A percentile compares a stretch with the other conserved stretches of the same genome.
These are phyloP conservation scores for Zosterops japonicus DNA, from an alignment of 2,113 vertebrate species.

Conservation along the genomic window DNA sequence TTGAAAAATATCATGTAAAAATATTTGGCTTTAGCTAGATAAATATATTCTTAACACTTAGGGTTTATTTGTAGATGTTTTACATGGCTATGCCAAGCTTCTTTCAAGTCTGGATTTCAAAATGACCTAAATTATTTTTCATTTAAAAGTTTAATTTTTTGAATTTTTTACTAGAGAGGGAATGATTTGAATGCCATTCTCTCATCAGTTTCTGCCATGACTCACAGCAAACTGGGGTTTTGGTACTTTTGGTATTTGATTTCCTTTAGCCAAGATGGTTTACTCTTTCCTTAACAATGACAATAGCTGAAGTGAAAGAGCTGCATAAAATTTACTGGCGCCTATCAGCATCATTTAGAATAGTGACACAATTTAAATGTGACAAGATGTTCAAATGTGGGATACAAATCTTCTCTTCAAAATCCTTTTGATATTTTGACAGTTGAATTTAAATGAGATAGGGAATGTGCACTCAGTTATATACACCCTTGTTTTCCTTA, in stretches of 20 bases:
- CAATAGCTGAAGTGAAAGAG: background rate
- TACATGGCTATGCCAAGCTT: background rate
- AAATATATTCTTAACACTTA: background rate
- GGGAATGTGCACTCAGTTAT: background rate
- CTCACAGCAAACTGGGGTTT: background rate
- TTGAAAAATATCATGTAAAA: background rate
- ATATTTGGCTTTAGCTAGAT: background rate
- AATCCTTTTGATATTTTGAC: background rate
- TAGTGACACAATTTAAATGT: background rate
- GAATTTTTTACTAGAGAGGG: background rate
- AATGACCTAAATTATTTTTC: background rate
- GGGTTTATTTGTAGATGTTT: background rate
- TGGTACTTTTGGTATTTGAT: background rate
- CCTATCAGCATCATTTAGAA: background rate
- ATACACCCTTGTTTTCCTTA: background rate
- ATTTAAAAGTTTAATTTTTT: background rate
- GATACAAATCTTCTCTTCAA: background rate
- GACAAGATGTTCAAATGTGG: background rate
- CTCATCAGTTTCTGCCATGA: background rate
- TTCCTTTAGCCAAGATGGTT: background rate
- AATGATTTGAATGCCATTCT: background rate
- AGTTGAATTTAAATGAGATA: background rate
- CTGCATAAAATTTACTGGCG: background rate
- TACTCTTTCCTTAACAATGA: background rate
- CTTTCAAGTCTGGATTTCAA: background rate